A percentile compares a stretch with the other conserved stretches of the same genome.
These are phyloP conservation scores for Cyprinodon diabolis DNA, from an alignment of 2,797 vertebrate genomes.

Conservation along the genomic window DNA sequence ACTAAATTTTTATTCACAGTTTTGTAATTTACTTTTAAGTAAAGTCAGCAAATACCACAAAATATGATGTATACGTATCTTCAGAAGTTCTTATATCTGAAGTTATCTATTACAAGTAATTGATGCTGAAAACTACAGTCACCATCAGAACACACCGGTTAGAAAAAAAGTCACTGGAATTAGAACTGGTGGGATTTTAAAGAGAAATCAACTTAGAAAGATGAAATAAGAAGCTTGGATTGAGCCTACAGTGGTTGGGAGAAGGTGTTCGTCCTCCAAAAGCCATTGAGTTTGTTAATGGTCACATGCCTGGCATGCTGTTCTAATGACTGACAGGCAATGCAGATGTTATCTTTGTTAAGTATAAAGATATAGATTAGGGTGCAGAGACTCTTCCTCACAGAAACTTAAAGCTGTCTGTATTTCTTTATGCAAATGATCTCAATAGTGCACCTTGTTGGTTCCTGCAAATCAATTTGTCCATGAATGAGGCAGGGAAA, in stretches of 20 bases:
- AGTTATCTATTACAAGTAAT: no score
- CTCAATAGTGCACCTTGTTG: slow-evolving; percentile 9
- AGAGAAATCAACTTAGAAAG: slow-evolving; percentile 37
- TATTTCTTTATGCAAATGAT: neutral
- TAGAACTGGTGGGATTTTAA: neutral
- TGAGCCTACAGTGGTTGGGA: slow-evolving; percentile 24
- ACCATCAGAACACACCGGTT: neutral
- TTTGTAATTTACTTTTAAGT: no score
- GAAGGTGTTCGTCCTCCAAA: slow-evolving; percentile 33
- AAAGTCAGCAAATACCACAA: no score
- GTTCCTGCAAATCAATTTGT: slow-evolving; percentile 33
- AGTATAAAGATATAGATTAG: slow-evolving; percentile 34
- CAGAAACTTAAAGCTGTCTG: slow-evolving; percentile 5
- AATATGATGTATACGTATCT: no score
- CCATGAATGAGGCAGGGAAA: neutral
- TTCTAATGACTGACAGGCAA: slow-evolving; percentile 53
- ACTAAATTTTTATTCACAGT: no score
- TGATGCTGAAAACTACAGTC: neutral
- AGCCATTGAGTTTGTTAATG: slow-evolving; percentile 55
- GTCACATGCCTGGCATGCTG: slow-evolving; percentile 56
- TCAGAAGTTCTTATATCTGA: no score
- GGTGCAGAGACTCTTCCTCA: slow-evolving; percentile 14
- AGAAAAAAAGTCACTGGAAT: neutral
- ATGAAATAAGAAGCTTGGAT: slow-evolving; percentile 32
- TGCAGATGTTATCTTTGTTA: slow-evolving; percentile 12